Percentiles rank a stretch among this genome's conserved stretches.
Evolutionary conservation across 2,113 vertebrate genomes (phyloP).

Genomic region (Sorex araneus): DNA sequence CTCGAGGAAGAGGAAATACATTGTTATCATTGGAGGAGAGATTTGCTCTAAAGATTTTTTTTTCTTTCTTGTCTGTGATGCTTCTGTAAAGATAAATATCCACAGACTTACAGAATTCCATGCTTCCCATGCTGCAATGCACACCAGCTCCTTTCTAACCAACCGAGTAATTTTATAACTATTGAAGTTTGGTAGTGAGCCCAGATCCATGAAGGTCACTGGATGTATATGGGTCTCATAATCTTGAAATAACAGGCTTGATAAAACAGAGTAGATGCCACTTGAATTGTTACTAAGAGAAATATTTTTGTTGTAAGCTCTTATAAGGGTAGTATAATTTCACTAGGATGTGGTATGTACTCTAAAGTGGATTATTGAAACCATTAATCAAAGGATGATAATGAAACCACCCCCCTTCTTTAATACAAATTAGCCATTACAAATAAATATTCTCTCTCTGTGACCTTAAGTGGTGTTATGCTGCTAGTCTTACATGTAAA

Average conservation of each 20-base stretch:
- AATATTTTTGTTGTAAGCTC: background rate
- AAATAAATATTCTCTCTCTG: background rate
- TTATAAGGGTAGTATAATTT: background rate
- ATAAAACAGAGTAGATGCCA: background rate
- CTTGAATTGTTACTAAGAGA: background rate
- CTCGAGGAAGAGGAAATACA: background rate
- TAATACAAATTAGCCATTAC: background rate
- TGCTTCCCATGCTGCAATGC: background rate
- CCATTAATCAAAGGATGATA: background rate
- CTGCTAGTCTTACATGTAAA: background rate
- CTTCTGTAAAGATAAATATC: background rate
- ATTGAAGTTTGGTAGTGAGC: background rate
- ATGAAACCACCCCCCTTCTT: background rate
- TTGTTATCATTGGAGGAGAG: background rate
- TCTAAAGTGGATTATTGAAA: background rate
- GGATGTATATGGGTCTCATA: background rate
- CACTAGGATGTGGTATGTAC: background rate
- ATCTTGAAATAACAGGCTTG: background rate
- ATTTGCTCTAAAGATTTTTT: background rate
- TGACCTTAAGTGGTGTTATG: background rate
- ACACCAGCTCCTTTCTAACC: background rate
- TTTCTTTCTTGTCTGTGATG: background rate
- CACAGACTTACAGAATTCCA: background rate
- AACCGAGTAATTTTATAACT: background rate
- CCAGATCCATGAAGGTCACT: background rate